These are phyloP conservation scores for Octopus sinensis DNA, from an alignment of 1,140 invertebrate genomes.

Conservation along the genomic window DNA sequence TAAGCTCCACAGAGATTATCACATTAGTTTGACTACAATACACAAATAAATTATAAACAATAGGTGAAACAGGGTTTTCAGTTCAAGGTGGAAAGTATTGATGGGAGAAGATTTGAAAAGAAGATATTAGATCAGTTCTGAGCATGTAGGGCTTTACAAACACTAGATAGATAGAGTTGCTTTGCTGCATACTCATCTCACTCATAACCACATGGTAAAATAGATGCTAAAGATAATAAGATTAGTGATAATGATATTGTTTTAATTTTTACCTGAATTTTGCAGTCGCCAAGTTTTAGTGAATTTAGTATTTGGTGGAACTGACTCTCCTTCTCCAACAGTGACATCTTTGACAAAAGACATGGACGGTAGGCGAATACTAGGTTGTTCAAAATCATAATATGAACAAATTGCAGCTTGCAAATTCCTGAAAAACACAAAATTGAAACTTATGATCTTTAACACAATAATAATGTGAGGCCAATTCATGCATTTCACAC, in stretches of 20 bases:
- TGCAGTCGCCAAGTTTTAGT: slow-evolving; percentile 77
- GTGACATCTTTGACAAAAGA: slow-evolving; percentile 73
- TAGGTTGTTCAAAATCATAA: slow-evolving; percentile 76
- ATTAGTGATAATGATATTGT: not conserved
- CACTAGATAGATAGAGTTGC: not conserved
- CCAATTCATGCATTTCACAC: not conserved
- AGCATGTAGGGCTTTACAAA: too few relatives aligned
- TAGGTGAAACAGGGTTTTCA: too few relatives aligned
- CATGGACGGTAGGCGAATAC: slow-evolving; percentile 69
- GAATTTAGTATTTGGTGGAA: slow-evolving; percentile 72
- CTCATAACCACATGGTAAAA: too few relatives aligned
- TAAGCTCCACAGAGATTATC: too few relatives aligned
- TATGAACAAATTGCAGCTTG: slow-evolving; percentile 93
- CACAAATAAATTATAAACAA: too few relatives aligned
- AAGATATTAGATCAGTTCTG: too few relatives aligned
- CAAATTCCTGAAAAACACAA: slow-evolving; percentile 75
- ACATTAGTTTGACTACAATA: too few relatives aligned
- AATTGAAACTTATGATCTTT: not conserved
- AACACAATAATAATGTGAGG: not conserved
- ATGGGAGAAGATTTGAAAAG: too few relatives aligned
- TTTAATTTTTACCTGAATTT: slow-evolving; percentile 67
- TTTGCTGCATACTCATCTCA: too few relatives aligned
- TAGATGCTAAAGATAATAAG: not conserved
- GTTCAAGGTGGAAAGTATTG: too few relatives aligned
- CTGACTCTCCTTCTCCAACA: slow-evolving; percentile 71